These are phyloP conservation scores for Drosophila repletoides DNA, from an alignment of 1,140 invertebrate genomes.

Conservation along the genomic window DNA sequence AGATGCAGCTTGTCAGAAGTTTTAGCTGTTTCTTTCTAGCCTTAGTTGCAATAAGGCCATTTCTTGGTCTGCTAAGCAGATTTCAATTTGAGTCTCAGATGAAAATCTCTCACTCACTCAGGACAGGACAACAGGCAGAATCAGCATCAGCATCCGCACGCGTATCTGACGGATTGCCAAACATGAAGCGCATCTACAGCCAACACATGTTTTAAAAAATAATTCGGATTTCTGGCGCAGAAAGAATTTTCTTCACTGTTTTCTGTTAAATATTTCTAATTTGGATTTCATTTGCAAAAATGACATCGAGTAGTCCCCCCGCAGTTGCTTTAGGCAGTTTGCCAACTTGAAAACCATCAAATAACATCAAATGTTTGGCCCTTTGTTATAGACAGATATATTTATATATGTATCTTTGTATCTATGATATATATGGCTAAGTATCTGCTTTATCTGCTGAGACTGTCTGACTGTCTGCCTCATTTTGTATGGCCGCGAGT, in stretches of 20 bases:
- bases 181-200: conserved; percentile 61
- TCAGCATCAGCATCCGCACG: conserved; percentile 43
- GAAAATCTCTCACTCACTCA: conserved; percentile 39
- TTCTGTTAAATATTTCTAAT: conserved; percentile 58
- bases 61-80: conserved; percentile 65
- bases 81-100: conserved; percentile 15
- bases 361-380: conserved; percentile 31
- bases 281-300: conserved; percentile 52
- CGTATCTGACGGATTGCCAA: conserved; percentile 69
- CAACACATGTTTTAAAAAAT: conserved; percentile 73
- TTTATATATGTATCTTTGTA: not conserved
- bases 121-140: too few species aligned
- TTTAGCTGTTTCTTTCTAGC: not conserved
- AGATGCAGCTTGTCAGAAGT: not conserved
- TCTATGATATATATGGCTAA: conserved; percentile 8
- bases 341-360: conserved; percentile 40
- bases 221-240: conserved; percentile 64
- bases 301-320: conserved; percentile 22
- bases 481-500: not conserved
- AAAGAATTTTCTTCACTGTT: conserved; percentile 4
- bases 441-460: conserved; percentile 5
- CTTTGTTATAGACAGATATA: conserved; percentile 12
- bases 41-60: conserved; percentile 34
- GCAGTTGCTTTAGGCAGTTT: conserved; percentile 35
- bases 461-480: not conserved